These are phyloP conservation scores for Phalacrocorax brasilianus DNA, from an alignment of 2,113 vertebrate genomes.

Conservation along the genomic window DNA sequence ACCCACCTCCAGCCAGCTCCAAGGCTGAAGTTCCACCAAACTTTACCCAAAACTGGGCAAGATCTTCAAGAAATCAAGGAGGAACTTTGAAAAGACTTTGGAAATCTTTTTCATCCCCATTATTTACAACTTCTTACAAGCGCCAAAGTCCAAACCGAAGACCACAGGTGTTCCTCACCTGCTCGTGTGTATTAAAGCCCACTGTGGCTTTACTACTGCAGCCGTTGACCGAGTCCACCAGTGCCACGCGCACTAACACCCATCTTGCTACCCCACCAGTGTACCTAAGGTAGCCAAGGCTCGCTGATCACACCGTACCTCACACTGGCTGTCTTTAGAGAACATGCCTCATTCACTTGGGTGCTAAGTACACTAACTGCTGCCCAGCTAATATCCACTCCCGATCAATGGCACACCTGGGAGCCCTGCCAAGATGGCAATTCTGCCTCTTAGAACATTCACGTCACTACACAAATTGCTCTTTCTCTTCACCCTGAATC, in stretches of 20 bases:
- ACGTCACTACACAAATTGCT: neutral
- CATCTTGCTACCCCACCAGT: accelerated
- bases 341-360: neutral
- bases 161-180: neutral
- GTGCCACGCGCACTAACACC: neutral
- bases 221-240: neutral
- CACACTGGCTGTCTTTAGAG: neutral
- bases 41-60: neutral
- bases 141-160: accelerated
- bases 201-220: neutral
- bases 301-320: neutral
- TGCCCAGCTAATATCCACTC: conserved; percentile 46
- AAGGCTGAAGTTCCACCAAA: neutral
- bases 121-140: neutral
- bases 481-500: neutral
- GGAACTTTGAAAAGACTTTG: neutral
- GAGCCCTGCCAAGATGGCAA: conserved; percentile 53
- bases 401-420: conserved; percentile 31
- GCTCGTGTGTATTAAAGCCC: too few species aligned
- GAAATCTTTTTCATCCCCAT: neutral
- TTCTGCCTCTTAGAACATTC: conserved; percentile 24
- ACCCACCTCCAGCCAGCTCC: neutral
- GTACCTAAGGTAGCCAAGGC: neutral
- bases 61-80: neutral
- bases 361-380: neutral